Percentiles rank a stretch among this genome's conserved stretches.
Evolutionary conservation across 1,140 invertebrate species (phyloP).

Genomic region (Brachionus koreanus): DNA sequence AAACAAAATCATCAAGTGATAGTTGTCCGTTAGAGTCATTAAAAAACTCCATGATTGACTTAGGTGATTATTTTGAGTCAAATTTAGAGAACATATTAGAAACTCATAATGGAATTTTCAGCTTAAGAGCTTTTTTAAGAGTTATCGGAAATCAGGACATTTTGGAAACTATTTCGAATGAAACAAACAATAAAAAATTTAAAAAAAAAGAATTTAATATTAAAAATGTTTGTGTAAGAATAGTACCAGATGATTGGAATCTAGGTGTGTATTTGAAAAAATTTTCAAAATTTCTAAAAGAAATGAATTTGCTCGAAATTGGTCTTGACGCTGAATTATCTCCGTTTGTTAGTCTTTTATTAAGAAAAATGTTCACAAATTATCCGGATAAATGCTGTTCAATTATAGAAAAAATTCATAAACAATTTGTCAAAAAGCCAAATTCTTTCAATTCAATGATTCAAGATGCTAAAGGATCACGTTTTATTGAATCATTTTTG

Average conservation of each 20-base stretch:
- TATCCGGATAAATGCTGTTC: not conserved
- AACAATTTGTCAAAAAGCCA: slow-evolving; percentile 37
- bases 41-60: not conserved
- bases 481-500: slow-evolving; percentile 42
- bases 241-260: slow-evolving; percentile 19
- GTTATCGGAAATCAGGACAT: not conserved
- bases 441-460: slow-evolving; percentile 41
- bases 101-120: slow-evolving; percentile 27
- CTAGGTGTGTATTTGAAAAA: slow-evolving; percentile 9
- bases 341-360: slow-evolving; percentile 16
- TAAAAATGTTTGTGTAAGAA: slow-evolving; percentile 23
- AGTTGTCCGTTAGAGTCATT: not conserved
- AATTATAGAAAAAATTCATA: not conserved
- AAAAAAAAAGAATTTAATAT: slow-evolving; percentile 41
- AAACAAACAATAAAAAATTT: not conserved
- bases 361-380: slow-evolving; percentile 22
- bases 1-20: not conserved
- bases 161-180: not conserved
- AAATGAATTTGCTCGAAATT: slow-evolving; percentile 2
- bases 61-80: slow-evolving; percentile 17
- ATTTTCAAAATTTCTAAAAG: not conserved
- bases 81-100: slow-evolving; percentile 22
- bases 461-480: slow-evolving; percentile 33
- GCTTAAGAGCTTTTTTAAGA: not conserved
- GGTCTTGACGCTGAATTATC: not conserved